A percentile compares a stretch with the other conserved stretches of the same genome.
These are phyloP conservation scores for Accipiter virgatus DNA, from an alignment of 2,113 vertebrate species.

Conservation along the genomic window DNA sequence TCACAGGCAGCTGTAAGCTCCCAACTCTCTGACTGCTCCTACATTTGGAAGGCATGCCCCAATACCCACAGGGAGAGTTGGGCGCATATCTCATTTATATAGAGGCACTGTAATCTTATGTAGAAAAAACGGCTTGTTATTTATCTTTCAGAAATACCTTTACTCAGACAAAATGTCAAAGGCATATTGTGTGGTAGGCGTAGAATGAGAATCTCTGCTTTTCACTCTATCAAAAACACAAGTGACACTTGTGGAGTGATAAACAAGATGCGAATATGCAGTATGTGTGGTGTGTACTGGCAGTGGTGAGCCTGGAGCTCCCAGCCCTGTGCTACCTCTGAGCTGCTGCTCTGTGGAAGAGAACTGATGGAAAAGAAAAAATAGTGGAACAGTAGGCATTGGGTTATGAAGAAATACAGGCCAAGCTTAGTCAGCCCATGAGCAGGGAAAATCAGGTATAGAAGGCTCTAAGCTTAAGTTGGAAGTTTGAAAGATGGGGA, in stretches of 20 bases:
- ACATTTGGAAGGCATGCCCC: background rate
- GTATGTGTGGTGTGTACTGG: background rate
- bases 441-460: background rate
- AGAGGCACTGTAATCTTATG: background rate
- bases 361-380: background rate
- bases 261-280: background rate
- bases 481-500: background rate
- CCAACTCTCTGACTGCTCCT: background rate
- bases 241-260: background rate
- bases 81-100: background rate
- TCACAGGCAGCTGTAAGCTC: background rate
- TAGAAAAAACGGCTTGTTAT: background rate
- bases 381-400: background rate
- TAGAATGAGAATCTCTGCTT: background rate
- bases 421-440: background rate
- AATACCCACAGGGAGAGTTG: background rate
- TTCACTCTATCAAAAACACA: background rate
- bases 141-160: background rate
- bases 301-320: background rate
- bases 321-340: background rate
- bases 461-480: background rate
- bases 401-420: background rate
- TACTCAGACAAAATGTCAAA: background rate
- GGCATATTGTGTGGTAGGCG: background rate
- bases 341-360: background rate